Evolutionary conservation across 2,113 vertebrate genomes (phyloP).

Genomic region (Aegithalos caudatus): DNA sequence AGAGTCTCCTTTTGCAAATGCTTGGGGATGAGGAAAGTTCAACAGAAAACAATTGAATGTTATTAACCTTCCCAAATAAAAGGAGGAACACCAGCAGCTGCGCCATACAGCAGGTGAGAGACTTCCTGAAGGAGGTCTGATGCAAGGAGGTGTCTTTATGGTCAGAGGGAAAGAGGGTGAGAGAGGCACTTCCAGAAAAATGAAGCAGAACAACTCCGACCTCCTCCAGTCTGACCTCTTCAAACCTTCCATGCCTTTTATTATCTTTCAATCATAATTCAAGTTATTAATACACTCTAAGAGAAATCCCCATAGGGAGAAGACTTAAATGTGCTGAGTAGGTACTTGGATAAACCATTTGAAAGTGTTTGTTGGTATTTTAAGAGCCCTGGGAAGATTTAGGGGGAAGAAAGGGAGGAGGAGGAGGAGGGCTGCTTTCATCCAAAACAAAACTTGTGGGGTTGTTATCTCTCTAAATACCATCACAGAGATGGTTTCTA

Average conservation of each 20-base stretch:
- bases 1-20: neutral
- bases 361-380: neutral
- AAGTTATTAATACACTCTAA: neutral
- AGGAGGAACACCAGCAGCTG: neutral
- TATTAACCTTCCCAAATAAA: neutral
- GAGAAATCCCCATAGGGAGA: neutral
- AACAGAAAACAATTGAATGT: neutral
- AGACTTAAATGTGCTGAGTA: neutral
- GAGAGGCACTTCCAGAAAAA: neutral
- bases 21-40: neutral
- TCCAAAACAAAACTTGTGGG: neutral
- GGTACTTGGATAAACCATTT: neutral
- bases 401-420: neutral
- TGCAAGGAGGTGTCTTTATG: neutral
- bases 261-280: neutral
- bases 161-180: neutral
- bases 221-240: neutral
- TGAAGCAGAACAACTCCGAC: neutral
- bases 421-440: neutral
- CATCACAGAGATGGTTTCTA: neutral
- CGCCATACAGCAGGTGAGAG: neutral
- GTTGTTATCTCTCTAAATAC: neutral
- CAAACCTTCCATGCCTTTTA: neutral
- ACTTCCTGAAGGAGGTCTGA: neutral
- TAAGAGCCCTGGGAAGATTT: neutral